phyloP scores from a whole-genome alignment of 2,797 vertebrate species.

The Propithecus perrieri region DNA sequence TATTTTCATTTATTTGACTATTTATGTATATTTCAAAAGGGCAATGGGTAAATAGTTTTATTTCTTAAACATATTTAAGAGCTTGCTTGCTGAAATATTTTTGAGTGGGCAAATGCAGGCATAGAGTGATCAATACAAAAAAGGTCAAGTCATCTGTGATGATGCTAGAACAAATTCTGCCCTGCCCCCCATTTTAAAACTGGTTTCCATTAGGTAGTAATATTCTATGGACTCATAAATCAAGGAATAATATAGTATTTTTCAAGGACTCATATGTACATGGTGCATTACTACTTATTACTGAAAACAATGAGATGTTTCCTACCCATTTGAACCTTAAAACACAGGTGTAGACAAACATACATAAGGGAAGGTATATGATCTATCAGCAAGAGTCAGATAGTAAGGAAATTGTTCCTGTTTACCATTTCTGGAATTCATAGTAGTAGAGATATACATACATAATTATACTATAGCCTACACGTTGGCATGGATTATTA shows the following conservation, averaged over 20 bases:
- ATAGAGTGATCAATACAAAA: slow-evolving; percentile 54
- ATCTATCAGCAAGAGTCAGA: background rate
- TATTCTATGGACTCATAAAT: slow-evolving; percentile 32
- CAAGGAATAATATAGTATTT: slow-evolving; percentile 6
- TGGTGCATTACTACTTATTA: background rate
- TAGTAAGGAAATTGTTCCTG: background rate
- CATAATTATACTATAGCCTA: background rate
- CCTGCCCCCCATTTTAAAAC: slow-evolving; percentile 1
- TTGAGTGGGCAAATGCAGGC: slow-evolving; percentile 32
- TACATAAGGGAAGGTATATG: background rate
- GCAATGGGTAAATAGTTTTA: background rate
- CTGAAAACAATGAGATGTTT: background rate
- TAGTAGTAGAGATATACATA: background rate
- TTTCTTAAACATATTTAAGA: slow-evolving; percentile 6
- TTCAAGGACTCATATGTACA: background rate
- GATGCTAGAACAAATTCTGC: background rate
- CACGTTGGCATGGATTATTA: background rate
- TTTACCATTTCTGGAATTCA: slow-evolving; percentile 47
- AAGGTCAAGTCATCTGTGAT: slow-evolving; percentile 51
- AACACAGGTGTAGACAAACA: slow-evolving; percentile 25
- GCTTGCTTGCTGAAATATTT: slow-evolving; percentile 40
- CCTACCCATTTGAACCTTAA: background rate
- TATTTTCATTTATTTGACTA: slow-evolving; percentile 30
- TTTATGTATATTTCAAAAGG: background rate
- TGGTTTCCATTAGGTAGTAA: slow-evolving; percentile 6